Conservation (phyloP, 2,797 vertebrate species). For the Myotis planiceps region DNA sequence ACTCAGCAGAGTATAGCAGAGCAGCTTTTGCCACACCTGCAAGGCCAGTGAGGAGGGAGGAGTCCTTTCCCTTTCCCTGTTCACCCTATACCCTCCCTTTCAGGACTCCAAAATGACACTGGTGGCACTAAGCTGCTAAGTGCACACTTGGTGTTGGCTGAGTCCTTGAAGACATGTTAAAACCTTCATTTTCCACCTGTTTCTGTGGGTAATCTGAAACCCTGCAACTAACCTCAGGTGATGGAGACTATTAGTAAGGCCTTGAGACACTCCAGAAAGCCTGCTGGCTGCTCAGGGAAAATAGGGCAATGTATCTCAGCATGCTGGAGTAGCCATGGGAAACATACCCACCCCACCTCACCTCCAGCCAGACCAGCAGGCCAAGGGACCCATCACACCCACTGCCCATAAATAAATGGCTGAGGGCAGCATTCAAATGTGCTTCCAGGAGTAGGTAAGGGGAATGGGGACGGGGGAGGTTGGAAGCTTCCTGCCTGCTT, state of each 20-base stretch:
- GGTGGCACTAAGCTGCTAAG: background rate
- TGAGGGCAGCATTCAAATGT: background rate
- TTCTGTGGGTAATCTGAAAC: constrained; percentile 62
- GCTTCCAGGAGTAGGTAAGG: background rate
- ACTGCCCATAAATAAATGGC: background rate
- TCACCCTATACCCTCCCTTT: background rate
- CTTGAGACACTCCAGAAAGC: constrained; percentile 69
- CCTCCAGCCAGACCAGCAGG: background rate
- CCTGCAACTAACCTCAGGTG: constrained; percentile 46
- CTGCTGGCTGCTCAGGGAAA: constrained; percentile 45
- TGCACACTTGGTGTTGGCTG: background rate
- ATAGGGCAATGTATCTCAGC: background rate
- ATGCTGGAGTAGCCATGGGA: background rate
- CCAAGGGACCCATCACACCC: background rate
- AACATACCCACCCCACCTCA: background rate
- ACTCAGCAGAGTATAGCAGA: background rate
- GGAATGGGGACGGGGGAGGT: background rate
- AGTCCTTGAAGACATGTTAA: background rate
- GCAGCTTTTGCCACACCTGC: background rate
- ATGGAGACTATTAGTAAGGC: constrained; percentile 49
- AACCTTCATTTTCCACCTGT: background rate
- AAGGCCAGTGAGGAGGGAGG: background rate
- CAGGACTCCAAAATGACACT: background rate
- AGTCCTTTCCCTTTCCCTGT: background rate
- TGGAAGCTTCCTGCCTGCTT: background rate